Conservation (phyloP, 1,140 invertebrate species). For the Drosophila arizonae region DNA sequence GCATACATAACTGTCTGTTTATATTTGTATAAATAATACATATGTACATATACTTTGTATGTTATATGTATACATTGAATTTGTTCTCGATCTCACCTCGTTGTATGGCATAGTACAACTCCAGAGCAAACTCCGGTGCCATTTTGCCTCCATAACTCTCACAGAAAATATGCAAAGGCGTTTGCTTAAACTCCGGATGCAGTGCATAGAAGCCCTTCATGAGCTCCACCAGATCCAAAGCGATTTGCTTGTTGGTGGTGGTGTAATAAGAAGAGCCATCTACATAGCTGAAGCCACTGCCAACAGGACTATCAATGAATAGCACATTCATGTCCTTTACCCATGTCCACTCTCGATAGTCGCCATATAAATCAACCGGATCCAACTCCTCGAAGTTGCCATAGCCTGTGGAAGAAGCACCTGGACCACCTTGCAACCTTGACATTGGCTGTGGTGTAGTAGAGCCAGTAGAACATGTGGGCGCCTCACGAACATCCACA, state of each 20-base stretch:
- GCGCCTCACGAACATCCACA: conserved; percentile 87
- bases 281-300: conserved; percentile 93
- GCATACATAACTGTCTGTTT: not conserved
- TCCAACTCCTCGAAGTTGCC: conserved; percentile 92
- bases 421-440: conserved; percentile 92
- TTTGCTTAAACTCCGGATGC: conserved; percentile 87
- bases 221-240: conserved; percentile 89
- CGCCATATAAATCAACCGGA: conserved; percentile 86
- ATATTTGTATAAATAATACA: not conserved
- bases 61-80: not conserved
- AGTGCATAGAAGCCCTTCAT: conserved; percentile 87
- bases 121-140: conserved; percentile 89
- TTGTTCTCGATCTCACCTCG: conserved; percentile 85
- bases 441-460: conserved; percentile 87
- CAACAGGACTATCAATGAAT: conserved; percentile 95
- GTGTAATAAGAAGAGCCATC: conserved; percentile 84
- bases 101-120: conserved; percentile 86
- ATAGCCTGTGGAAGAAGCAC: conserved; percentile 89
- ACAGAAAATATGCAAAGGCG: conserved; percentile 92
- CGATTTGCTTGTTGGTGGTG: conserved; percentile 89
- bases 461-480: conserved; percentile 93
- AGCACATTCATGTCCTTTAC: conserved; percentile 91
- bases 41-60: too few relatives aligned
- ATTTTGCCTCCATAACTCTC: conserved; percentile 97
- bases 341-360: conserved; percentile 89